These are phyloP conservation scores for Forpus xanthops DNA, from an alignment of 2,797 vertebrate genomes.

Conservation along the genomic window DNA sequence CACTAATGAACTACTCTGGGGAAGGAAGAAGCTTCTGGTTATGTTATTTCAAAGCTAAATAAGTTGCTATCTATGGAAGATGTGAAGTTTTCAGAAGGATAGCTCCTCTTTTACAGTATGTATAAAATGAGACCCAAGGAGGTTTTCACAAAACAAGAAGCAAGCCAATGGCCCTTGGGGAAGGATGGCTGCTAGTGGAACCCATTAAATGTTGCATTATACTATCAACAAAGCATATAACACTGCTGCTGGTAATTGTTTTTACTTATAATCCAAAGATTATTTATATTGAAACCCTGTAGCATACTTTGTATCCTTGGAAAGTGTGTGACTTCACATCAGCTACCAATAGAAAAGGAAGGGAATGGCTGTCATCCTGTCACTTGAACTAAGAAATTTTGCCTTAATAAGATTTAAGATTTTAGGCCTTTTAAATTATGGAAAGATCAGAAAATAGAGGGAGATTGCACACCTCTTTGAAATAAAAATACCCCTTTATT, in stretches of 20 bases:
- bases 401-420: neutral
- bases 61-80: neutral
- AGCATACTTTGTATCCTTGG: neutral
- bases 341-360: neutral
- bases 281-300: neutral
- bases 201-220: neutral
- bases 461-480: fast-evolving
- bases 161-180: neutral
- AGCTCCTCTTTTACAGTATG: constrained; percentile 1
- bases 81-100: neutral
- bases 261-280: neutral
- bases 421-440: neutral
- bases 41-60: constrained; percentile 4
- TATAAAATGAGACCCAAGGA: neutral
- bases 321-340: neutral
- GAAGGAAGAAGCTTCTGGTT: neutral
- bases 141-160: neutral
- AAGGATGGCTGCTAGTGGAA: neutral
- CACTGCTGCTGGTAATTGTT: neutral
- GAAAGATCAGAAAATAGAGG: neutral
- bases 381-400: neutral
- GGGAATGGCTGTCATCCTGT: neutral
- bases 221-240: neutral
- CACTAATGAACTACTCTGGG: neutral
- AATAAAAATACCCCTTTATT: neutral